phyloP scores from a whole-genome alignment of 2,888 invertebrate genomes.

The Sicus ferrugineus region DNA sequence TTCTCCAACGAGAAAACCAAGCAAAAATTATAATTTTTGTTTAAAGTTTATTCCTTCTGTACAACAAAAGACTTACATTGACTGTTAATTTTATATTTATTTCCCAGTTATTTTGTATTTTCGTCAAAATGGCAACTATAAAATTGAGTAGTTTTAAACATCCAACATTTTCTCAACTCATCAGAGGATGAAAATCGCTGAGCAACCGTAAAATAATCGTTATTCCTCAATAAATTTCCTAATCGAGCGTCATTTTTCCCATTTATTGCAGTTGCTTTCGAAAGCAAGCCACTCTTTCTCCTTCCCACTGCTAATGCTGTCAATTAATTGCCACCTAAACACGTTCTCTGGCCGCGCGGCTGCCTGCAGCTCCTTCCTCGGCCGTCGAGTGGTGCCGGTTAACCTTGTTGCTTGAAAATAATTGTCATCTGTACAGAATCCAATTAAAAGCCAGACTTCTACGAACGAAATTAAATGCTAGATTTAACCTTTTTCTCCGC shows the following conservation, averaged over 20 bases:
- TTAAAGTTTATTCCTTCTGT: no score
- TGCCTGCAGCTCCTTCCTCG: neutral
- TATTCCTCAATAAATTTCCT: neutral
- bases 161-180: neutral
- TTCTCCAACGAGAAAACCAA: no score
- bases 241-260: no score
- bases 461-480: conserved; percentile 28
- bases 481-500: conserved; percentile 15
- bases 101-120: no score
- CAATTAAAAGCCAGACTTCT: conserved; percentile 13
- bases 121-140: no score
- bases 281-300: no score
- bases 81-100: no score
- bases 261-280: no score
- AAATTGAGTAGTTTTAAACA: no score
- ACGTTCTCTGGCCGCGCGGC: neutral
- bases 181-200: neutral
- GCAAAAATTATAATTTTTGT: no score
- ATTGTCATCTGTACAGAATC: conserved; percentile 19
- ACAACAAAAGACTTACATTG: no score
- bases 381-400: neutral
- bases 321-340: neutral
- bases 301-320: neutral
- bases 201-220: neutral
- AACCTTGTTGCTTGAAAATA: conserved; percentile 19